These are phyloP conservation scores for Numenius arquata DNA, from an alignment of 2,113 vertebrate genomes.

Conservation along the genomic window DNA sequence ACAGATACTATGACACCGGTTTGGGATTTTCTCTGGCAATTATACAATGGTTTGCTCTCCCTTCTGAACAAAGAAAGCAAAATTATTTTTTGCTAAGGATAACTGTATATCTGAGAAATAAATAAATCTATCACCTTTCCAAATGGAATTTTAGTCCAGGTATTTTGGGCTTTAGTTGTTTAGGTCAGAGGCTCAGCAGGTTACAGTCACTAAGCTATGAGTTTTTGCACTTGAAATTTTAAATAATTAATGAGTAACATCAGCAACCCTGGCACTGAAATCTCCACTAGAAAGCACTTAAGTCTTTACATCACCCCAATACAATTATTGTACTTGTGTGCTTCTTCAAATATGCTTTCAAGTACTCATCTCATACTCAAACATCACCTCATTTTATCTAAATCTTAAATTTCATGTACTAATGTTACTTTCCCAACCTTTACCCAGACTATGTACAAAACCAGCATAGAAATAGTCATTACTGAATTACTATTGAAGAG, in stretches of 20 bases:
- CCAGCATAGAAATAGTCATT: not conserved
- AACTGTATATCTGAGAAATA: not conserved
- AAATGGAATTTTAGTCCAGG: not conserved
- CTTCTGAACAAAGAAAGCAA: not conserved
- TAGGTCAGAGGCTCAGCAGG: not conserved
- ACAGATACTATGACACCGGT: not conserved
- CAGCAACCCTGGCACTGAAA: not conserved
- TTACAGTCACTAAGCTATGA: conserved; percentile 5
- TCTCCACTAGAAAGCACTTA: not conserved
- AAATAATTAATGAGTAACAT: conserved; percentile 19
- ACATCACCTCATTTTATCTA: not conserved
- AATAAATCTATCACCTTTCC: not conserved
- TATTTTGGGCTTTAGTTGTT: not conserved
- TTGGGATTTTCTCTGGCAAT: not conserved
- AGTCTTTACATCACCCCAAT: not conserved
- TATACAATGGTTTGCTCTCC: not conserved
- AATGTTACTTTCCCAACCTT: not conserved
- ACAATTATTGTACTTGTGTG: not conserved
- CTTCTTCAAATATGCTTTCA: not conserved
- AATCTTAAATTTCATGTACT: not conserved
- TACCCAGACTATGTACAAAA: not conserved
- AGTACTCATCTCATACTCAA: fast-evolving
- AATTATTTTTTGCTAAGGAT: not conserved
- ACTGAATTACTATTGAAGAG: not conserved
- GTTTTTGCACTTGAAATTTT: not conserved